A percentile compares a stretch with the other conserved stretches of the same genome.
phyloP scores from a whole-genome alignment of 2,113 vertebrate genomes.

The Mastomys coucha region DNA sequence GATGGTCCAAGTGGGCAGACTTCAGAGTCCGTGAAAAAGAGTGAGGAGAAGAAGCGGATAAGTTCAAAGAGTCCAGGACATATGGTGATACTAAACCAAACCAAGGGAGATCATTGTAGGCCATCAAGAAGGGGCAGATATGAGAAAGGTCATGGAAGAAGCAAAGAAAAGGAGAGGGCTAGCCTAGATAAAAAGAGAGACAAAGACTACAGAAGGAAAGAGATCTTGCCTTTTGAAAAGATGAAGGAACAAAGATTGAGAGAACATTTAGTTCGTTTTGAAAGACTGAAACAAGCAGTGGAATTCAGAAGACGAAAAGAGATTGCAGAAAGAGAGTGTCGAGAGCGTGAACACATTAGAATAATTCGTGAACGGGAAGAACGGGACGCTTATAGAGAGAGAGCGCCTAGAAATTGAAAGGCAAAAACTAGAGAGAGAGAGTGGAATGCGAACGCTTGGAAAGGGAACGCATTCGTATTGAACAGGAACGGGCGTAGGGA shows the following conservation, averaged over 20 bases:
- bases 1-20: constrained; percentile 87
- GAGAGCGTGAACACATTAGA: constrained; percentile 93
- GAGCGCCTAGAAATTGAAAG: constrained; percentile 97
- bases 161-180: constrained; percentile 91
- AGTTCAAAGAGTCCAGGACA: constrained; percentile 94
- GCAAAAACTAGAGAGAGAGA: constrained; percentile 97
- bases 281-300: constrained; percentile 93
- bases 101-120: constrained; percentile 92
- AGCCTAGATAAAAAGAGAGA: constrained; percentile 90
- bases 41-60: constrained; percentile 94
- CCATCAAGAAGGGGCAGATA: constrained; percentile 92
- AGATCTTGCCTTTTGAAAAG: constrained; percentile 97
- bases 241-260: constrained; percentile 97
- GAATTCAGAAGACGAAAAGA: constrained; percentile 96
- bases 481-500: constrained; percentile 99
- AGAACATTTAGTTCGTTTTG: constrained; percentile 94
- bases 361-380: constrained; percentile 96
- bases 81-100: constrained; percentile 90
- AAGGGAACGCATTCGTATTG: constrained; percentile 96
- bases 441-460: constrained; percentile 97
- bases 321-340: constrained; percentile 93
- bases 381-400: constrained; percentile 94
- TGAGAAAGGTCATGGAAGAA: constrained; percentile 90
- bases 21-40: constrained; percentile 90
- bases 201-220: constrained; percentile 90